Base-by-base conservation (phyloP, 2,888 invertebrate species). In the Dugesia japonica region DNA sequence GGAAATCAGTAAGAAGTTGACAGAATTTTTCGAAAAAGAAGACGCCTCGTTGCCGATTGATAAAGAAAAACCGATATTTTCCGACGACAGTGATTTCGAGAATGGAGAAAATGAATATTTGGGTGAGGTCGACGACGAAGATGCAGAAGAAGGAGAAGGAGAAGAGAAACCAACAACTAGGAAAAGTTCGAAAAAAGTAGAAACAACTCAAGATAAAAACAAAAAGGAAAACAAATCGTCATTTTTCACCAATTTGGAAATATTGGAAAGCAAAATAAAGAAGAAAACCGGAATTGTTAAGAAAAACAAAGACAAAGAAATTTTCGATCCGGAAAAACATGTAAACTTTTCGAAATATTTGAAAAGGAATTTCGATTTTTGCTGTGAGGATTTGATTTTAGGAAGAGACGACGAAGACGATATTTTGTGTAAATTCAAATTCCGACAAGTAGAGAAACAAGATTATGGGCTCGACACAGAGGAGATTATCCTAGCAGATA, bases 391-490 rank as follows among this genome's bases (percentile, higher is more conserved):
- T 31, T 27, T 72, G 23, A 72, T 72, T 7, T 1, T 7, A 13
- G 72, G 72, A 20, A 20, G 17, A 9, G 28, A 72, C 1, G 72
- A 20, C 4, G n/a, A 72, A n/a, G 71, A n/a, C 9, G 72, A 72
- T 31, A 28, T 72, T 4, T 1, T 15, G 28, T 72, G 72, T 26
- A 27, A 20, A 23, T 72, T 72, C 28, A 72, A 72, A 72, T 72
- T 28, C 23, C 72, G 72, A 1, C 4, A 4, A 15, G 72, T 72
- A 7, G 72, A 72, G 28, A 1, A 27, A 13, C 28, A 28, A 20
- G 72, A 72, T 72, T 72, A 72, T 72, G 72, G 72, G 9, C 28
- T 72, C 4, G 28, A n/a, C n/a, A 20, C 28, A 4, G 72, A 72
- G n/a, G 72, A 72, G 28, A 31, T 72, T 17, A 4, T 56, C 17